A percentile compares a stretch with the other conserved stretches of the same genome.
These are phyloP conservation scores for Brachyhypopomus gauderio DNA, from an alignment of 2,113 vertebrate species.

Conservation along the genomic window DNA sequence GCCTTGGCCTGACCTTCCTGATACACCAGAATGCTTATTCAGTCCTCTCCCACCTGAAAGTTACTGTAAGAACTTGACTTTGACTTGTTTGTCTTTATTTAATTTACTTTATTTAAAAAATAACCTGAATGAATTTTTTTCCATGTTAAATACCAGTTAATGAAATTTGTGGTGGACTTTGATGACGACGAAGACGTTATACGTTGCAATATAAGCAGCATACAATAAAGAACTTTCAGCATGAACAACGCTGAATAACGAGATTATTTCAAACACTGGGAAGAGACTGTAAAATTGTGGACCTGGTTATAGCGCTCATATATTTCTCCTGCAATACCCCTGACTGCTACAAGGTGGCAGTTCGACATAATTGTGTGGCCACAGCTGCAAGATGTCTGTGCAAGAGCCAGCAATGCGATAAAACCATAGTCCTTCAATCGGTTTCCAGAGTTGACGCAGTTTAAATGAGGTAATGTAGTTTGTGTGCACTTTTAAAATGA, in stretches of 20 bases:
- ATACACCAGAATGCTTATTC: neutral
- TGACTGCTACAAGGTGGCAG: neutral
- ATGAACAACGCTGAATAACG: no score
- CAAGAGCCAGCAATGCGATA: neutral
- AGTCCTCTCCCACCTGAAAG: neutral
- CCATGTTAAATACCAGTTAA: neutral
- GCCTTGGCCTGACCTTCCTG: neutral
- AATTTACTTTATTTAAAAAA: neutral
- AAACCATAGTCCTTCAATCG: neutral
- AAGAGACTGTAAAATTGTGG: neutral
- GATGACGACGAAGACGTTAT: neutral
- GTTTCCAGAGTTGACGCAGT: neutral
- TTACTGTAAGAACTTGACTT: neutral
- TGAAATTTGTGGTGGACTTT: neutral
- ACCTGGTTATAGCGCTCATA: neutral
- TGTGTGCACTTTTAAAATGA: neutral
- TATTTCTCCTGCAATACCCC: neutral
- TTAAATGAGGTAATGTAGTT: no score
- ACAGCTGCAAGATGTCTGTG: neutral
- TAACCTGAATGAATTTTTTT: neutral
- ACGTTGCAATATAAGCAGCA: neutral
- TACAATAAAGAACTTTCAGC: slow-evolving; percentile 11
- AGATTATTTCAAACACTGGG: neutral
- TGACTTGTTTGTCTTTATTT: neutral
- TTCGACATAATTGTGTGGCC: neutral